A percentile compares a stretch with the other conserved stretches of the same genome.
These are phyloP conservation scores for Furcifer pardalis DNA, from an alignment of 2,797 vertebrate species.

Conservation along the genomic window DNA sequence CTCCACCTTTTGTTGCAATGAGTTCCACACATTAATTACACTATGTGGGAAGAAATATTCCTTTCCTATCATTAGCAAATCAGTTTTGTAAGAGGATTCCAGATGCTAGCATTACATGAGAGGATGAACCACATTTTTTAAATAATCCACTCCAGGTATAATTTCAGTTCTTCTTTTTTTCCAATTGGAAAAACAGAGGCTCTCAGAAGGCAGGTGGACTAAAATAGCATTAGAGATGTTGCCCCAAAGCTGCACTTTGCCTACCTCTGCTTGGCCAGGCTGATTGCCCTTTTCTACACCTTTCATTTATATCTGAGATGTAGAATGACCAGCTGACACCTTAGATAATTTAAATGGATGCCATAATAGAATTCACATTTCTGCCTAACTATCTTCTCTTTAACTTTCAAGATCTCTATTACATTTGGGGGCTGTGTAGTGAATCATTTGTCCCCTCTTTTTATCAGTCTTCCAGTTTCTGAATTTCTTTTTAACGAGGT, in stretches of 20 bases:
- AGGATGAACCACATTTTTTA: too few species aligned
- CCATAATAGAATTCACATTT: background rate
- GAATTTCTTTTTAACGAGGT: slow-evolving; percentile 9
- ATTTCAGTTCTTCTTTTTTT: too few species aligned
- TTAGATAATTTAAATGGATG: background rate
- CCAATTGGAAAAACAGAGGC: too few species aligned
- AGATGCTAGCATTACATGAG: background rate
- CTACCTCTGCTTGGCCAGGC: background rate
- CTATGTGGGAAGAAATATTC: background rate
- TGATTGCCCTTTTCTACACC: background rate
- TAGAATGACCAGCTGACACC: background rate
- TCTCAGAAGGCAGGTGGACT: too few species aligned
- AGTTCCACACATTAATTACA: background rate
- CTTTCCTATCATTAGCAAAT: background rate
- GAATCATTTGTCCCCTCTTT: background rate
- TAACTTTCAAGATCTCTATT: background rate
- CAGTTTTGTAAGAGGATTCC: background rate
- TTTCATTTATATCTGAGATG: background rate
- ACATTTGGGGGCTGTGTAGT: background rate
- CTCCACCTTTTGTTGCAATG: background rate
- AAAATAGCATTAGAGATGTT: too few species aligned
- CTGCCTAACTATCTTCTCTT: background rate
- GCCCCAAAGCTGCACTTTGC: background rate
- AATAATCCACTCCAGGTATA: too few species aligned
- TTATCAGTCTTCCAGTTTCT: background rate